A percentile compares a stretch with the other conserved stretches of the same genome.
phyloP scores from a whole-genome alignment of 2,113 vertebrate genomes.

The Leiothrix lutea region DNA sequence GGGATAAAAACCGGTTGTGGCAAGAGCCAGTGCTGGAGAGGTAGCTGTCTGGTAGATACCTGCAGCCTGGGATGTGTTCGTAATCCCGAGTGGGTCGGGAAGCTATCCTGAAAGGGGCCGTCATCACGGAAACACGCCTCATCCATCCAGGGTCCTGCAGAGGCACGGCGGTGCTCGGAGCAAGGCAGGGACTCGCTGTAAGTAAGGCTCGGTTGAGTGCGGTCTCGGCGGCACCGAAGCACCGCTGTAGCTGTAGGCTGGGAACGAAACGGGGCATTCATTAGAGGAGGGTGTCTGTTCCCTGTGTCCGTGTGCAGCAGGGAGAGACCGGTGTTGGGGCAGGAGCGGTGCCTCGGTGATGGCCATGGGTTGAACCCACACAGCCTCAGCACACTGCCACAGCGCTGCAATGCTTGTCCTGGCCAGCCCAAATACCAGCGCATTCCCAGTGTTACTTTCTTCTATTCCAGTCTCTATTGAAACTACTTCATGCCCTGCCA shows the following conservation, averaged over 20 bases:
- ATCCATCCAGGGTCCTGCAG: fast-evolving
- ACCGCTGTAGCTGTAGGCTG: fast-evolving
- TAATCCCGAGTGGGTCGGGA: background rate
- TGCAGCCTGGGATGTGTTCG: background rate
- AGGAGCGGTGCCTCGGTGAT: background rate
- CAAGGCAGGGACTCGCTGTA: fast-evolving
- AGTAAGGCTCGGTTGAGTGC: fast-evolving
- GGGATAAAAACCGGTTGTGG: background rate
- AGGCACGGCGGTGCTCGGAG: fast-evolving
- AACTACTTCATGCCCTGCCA: background rate
- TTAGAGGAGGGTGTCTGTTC: fast-evolving
- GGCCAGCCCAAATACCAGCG: fast-evolving
- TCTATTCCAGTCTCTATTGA: fast-evolving
- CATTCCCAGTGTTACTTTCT: background rate
- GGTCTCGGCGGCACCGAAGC: fast-evolving
- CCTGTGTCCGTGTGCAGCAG: background rate
- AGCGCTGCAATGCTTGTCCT: background rate
- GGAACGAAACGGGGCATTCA: fast-evolving
- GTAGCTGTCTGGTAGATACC: background rate
- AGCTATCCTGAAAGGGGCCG: background rate
- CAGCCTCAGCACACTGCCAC: background rate
- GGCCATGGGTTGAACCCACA: fast-evolving
- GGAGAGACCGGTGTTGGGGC: fast-evolving
- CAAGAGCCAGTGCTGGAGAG: background rate
- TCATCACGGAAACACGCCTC: fast-evolving